A percentile compares a stretch with the other conserved stretches of the same genome.
These are phyloP conservation scores for Copidosoma aretas DNA, from an alignment of 2,888 invertebrate genomes.

Conservation along the genomic window DNA sequence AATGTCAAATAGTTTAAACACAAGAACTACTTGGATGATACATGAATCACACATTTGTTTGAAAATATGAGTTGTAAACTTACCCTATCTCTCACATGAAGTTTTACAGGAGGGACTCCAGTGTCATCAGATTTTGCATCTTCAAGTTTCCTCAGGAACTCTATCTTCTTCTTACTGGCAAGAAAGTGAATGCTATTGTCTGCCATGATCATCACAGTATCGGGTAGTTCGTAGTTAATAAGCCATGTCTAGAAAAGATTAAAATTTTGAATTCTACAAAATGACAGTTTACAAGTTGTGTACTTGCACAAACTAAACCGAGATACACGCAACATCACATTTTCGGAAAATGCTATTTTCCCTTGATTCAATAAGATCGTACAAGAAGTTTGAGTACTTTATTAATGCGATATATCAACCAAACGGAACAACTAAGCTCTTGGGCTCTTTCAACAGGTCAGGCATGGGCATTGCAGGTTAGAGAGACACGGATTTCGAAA, in stretches of 20 bases:
- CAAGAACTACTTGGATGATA: no score
- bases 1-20: conserved; percentile 21
- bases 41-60: conserved; percentile 20
- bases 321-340: no score
- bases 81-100: conserved; percentile 90
- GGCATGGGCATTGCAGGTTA: no score
- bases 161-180: conserved; percentile 97
- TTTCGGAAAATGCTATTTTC: no score
- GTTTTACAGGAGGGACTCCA: conserved; percentile 82
- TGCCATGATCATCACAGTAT: conserved; percentile 91
- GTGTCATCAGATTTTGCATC: conserved; percentile 78
- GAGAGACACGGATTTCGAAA: not conserved
- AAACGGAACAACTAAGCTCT: no score
- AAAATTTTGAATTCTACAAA: not conserved
- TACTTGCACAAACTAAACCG: no score
- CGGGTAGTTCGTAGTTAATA: conserved; percentile 94
- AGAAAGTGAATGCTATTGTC: conserved; percentile 86
- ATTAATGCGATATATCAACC: no score
- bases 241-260: conserved; percentile 82
- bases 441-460: no score
- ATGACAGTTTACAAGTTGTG: no score
- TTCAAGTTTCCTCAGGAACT: conserved; percentile 91
- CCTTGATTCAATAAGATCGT: no score
- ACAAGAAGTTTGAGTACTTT: no score
- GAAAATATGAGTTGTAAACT: conserved; percentile 54